These are phyloP conservation scores for Sitta carolinensis DNA, from an alignment of 2,797 vertebrate species.

Conservation along the genomic window DNA sequence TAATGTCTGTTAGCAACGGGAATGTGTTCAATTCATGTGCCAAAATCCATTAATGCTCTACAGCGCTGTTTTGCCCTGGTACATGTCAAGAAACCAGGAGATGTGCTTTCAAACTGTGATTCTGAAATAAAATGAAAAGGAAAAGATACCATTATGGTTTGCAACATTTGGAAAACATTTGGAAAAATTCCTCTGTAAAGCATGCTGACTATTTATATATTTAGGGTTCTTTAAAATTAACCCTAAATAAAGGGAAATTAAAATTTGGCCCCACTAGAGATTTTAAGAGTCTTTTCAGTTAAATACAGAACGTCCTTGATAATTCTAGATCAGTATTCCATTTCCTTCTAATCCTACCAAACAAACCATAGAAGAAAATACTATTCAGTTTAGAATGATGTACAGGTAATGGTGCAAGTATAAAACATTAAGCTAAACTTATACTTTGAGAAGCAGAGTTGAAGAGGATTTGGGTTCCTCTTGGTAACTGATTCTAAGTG, in stretches of 20 bases:
- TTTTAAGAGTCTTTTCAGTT: neutral
- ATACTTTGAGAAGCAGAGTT: neutral
- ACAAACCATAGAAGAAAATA: neutral
- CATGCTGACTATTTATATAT: slow-evolving; percentile 25
- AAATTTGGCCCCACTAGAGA: neutral
- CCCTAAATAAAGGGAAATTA: neutral
- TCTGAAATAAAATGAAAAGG: neutral
- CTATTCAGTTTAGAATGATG: neutral
- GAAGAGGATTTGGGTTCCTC: neutral
- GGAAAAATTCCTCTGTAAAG: neutral
- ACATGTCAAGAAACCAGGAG: neutral
- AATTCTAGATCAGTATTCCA: neutral
- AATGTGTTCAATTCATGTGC: rapidly evolving
- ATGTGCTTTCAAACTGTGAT: neutral
- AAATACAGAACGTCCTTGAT: neutral
- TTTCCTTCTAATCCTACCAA: neutral
- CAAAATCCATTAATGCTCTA: neutral
- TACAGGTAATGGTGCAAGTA: neutral
- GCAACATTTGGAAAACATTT: neutral
- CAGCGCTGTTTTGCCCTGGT: neutral
- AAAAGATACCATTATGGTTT: neutral
- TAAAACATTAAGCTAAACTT: neutral
- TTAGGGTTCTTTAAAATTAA: neutral
- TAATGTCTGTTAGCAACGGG: neutral
- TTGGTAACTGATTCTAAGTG: neutral